Base-by-base conservation (phyloP, 2,888 invertebrate genomes). In the Cylindroiulus punctatus region DNA sequence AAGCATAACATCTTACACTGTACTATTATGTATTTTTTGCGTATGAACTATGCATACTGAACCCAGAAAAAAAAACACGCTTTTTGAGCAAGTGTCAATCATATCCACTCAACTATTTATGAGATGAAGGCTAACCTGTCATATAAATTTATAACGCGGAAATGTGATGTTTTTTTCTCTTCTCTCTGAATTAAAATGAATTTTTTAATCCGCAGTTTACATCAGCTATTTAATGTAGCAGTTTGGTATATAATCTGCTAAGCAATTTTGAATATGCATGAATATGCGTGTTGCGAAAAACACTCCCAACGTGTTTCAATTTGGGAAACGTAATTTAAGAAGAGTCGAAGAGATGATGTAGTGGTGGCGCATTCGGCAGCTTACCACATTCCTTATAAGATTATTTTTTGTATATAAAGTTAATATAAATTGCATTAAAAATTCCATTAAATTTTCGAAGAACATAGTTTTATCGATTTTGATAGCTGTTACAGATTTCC, bases 401-500 rank as follows among this genome's bases (percentile, higher is more conserved):
- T 76, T 76, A 76, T 30, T 30, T 65, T 65, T 30, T 76, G 12
- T 32, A 17, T 30, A 17, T 30, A 76, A 76, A 76, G 30, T 17
- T 76, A 76, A 76, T 76, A 76, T 76, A 76, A 76, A 76, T 76
- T 76, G 76, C 76, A 76, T 76, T 76, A 76, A 76, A 76, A 76
- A 76, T 76, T 76, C 76, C 76, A 76, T 76, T 76, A 76, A 76
- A 76, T 30, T 76, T 17, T 10, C 76, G 30, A 76, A 17, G 76
- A 30, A 76, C 76, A 30, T 76, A 76, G 30, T 76, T 26, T 26
- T 76, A 30, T 76, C 76, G 76, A 76, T 76, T 76, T 76, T 76
- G 30, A 76, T 26, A 14, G 12, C 26, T 76, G 30, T 1, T 76
- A 30, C 76, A 76, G 2, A 76, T 76, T 76, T 76, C 76, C 76